These are phyloP conservation scores for Montifringilla adamsi DNA, from an alignment of 2,113 vertebrate species.

Conservation along the genomic window DNA sequence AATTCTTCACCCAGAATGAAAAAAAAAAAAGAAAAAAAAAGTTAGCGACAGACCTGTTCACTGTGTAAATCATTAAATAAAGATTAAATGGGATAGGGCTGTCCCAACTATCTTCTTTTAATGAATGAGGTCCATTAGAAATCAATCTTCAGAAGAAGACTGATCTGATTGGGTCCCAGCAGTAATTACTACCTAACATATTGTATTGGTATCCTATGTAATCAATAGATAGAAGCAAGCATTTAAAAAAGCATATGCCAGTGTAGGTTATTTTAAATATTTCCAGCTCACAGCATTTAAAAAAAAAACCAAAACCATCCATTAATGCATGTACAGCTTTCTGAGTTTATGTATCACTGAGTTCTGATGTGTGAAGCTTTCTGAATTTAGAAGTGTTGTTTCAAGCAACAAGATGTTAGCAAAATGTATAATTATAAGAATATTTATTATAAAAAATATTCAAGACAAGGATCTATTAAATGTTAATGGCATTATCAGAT, in stretches of 20 bases:
- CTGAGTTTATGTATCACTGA: neutral
- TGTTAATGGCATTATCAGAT: neutral
- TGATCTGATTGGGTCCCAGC: neutral
- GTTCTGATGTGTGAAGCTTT: neutral
- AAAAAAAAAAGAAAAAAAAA: neutral
- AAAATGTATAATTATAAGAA: neutral
- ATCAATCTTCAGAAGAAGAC: neutral
- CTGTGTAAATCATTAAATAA: neutral
- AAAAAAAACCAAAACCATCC: neutral
- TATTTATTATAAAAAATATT: neutral
- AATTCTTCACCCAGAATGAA: neutral
- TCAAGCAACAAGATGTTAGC: neutral
- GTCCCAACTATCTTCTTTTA: neutral
- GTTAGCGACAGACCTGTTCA: neutral
- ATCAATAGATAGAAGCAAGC: neutral
- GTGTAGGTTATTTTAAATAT: neutral
- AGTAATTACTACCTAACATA: neutral
- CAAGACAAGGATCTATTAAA: neutral
- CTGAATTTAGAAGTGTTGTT: neutral
- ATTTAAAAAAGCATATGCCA: neutral
- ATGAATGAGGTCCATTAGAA: neutral
- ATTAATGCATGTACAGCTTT: neutral
- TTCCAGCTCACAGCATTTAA: neutral
- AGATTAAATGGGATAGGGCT: neutral
- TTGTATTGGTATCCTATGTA: neutral